Percentiles rank a stretch among this genome's conserved stretches.
phyloP scores from a whole-genome alignment of 2,113 vertebrate species.

The Copsychus sechellarum region DNA sequence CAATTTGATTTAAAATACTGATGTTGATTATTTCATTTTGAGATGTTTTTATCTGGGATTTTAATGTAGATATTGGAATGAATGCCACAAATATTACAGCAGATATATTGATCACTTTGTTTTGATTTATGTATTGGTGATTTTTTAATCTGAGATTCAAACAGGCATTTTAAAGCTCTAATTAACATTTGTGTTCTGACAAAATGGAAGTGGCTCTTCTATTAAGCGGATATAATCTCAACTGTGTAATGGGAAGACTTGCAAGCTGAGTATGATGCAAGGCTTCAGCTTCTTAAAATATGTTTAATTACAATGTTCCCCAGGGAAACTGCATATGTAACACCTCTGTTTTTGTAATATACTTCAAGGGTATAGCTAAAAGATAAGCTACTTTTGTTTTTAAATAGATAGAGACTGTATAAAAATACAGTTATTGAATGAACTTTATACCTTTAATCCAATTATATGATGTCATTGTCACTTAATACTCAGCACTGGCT shows the following conservation, averaged over 20 bases:
- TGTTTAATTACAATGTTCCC: not conserved
- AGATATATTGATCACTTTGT: conserved; percentile 62
- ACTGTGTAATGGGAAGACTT: not conserved
- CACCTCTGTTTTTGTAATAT: not conserved
- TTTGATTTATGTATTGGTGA: conserved; percentile 53
- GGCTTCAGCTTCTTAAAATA: not conserved
- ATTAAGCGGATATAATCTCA: conserved; percentile 52
- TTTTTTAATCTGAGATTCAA: conserved; percentile 41
- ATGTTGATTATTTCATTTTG: conserved; percentile 61
- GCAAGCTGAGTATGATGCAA: not conserved
- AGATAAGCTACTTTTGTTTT: not conserved
- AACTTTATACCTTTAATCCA: not conserved
- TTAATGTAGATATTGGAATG: conserved; percentile 26
- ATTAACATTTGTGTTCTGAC: conserved; percentile 63
- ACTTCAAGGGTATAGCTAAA: not conserved
- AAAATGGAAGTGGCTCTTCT: conserved; percentile 60
- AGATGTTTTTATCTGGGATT: conserved; percentile 51
- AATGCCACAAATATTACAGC: conserved; percentile 46
- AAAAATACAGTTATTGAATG: not conserved
- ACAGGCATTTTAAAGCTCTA: conserved; percentile 56
- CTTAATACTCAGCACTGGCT: not conserved
- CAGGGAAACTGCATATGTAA: not conserved
- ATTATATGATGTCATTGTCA: not conserved
- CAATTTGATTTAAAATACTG: conserved; percentile 63
- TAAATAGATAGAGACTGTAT: not conserved